phyloP scores from a whole-genome alignment of 2,113 vertebrate genomes.

The Corythaeola cristata region DNA sequence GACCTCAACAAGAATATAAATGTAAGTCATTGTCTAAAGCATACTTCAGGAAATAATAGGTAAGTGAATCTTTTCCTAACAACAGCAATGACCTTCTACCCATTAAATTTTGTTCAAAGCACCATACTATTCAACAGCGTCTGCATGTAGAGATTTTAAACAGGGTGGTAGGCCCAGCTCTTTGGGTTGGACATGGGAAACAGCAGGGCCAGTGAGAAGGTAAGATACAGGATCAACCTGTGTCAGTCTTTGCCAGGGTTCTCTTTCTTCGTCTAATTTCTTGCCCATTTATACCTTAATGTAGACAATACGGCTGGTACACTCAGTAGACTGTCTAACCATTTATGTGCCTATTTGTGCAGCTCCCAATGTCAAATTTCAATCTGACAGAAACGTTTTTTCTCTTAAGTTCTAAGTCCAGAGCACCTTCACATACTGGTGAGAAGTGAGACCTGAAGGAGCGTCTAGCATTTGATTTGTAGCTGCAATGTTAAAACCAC shows the following conservation, averaged over 20 bases:
- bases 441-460: neutral
- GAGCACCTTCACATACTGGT: neutral
- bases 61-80: neutral
- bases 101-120: neutral
- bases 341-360: neutral
- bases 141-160: neutral
- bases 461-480: neutral
- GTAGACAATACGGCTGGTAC: neutral
- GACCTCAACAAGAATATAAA: neutral
- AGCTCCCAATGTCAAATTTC: neutral
- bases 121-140: neutral
- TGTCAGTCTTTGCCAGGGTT: neutral
- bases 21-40: neutral
- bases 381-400: neutral
- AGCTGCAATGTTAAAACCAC: neutral
- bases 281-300: neutral
- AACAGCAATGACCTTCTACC: neutral
- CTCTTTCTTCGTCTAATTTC: neutral
- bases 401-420: neutral
- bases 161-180: neutral
- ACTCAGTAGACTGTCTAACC: neutral
- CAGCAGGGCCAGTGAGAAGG: neutral
- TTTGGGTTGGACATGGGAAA: neutral
- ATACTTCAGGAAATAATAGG: neutral
- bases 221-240: rapidly evolving